These are phyloP conservation scores for Macrocentrus cingulum DNA, from an alignment of 1,140 invertebrate genomes.

Conservation along the genomic window DNA sequence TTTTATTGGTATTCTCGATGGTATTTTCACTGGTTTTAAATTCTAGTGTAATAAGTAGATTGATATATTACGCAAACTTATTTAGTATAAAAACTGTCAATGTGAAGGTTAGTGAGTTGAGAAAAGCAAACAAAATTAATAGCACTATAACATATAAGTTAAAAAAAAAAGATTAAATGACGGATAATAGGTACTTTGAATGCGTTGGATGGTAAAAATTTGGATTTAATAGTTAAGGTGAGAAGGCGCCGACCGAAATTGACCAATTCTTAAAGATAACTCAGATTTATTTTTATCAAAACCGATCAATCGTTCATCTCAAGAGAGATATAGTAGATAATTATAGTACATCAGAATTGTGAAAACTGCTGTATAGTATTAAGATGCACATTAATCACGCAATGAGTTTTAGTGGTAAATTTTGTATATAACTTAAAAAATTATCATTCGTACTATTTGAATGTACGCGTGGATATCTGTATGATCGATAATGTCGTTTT, in stretches of 20 bases:
- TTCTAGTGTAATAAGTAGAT: too few relatives aligned
- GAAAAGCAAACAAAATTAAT: too few relatives aligned
- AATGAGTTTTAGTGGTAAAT: neutral
- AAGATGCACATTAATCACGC: neutral
- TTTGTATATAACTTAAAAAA: slow-evolving; percentile 21
- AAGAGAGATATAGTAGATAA: slow-evolving; percentile 4
- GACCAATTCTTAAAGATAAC: slow-evolving; percentile 17
- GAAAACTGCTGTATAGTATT: slow-evolving; percentile 2
- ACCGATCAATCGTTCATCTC: slow-evolving; percentile 5
- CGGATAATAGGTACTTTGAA: too few relatives aligned
- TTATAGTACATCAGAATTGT: slow-evolving; percentile 8
- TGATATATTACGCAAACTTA: too few relatives aligned
- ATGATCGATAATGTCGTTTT: neutral
- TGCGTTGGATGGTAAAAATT: too few relatives aligned
- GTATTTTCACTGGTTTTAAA: too few relatives aligned
- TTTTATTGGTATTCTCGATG: too few relatives aligned
- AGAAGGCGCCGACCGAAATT: slow-evolving; percentile 15
- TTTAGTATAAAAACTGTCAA: too few relatives aligned
- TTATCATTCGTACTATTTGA: slow-evolving; percentile 10
- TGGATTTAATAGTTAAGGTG: neutral
- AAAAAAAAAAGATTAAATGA: too few relatives aligned
- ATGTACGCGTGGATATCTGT: too few relatives aligned
- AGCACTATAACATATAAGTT: too few relatives aligned
- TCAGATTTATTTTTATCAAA: slow-evolving; percentile 18
- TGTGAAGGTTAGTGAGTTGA: too few relatives aligned